These are phyloP conservation scores for Halocaridina rubra DNA, from an alignment of 2,888 invertebrate species.

Conservation along the genomic window DNA sequence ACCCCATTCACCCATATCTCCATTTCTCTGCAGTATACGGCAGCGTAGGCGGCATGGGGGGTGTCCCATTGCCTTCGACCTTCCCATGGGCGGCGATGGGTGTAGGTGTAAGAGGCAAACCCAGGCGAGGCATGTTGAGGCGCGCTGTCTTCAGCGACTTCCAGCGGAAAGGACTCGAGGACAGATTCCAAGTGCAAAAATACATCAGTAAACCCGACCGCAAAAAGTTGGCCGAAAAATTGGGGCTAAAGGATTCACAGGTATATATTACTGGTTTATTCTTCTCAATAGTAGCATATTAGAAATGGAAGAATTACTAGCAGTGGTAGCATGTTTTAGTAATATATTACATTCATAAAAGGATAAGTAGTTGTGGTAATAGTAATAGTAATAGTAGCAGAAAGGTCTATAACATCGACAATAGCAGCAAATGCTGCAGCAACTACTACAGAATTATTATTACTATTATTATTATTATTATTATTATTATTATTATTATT, in stretches of 20 bases:
- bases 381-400: no score
- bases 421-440: no score
- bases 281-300: no score
- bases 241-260: constrained; percentile 97
- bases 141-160: constrained; percentile 96
- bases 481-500: no score
- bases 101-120: constrained; percentile 74
- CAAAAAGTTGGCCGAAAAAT: constrained; percentile 94
- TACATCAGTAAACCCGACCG: constrained; percentile 98
- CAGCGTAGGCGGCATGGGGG: constrained; percentile 67
- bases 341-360: no score
- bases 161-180: constrained; percentile 94
- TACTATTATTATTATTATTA: no score
- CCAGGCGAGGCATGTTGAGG: constrained; percentile 95
- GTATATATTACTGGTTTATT: constrained; percentile 77
- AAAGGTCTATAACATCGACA: no score
- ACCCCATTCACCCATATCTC: no score
- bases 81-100: constrained; percentile 88
- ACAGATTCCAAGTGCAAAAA: constrained; percentile 95
- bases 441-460: no score
- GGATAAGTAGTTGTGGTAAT: no score
- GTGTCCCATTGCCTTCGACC: constrained; percentile 70
- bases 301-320: no score
- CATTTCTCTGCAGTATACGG: constrained; percentile 55
- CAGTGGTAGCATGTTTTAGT: no score